Base-by-base conservation (phyloP, 1,140 invertebrate species). In the Littorina saxatilis region DNA sequence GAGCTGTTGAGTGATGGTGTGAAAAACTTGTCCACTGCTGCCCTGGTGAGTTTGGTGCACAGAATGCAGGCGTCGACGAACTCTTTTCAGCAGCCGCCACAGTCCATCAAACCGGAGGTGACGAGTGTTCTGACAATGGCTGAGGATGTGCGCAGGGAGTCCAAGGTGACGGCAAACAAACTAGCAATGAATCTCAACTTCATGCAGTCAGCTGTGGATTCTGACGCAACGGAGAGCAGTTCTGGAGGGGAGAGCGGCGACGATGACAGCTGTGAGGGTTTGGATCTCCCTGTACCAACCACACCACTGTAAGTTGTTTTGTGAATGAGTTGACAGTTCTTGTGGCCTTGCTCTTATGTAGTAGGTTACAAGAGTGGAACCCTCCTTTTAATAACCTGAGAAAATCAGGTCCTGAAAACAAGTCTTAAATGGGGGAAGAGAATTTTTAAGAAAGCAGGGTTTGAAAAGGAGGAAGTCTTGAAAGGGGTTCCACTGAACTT, bases 221-320 rank as follows among this genome's bases (percentile, higher is more conserved):
- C 97, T 27, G 97, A 99, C 93, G 97, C 96, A 23, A 99, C 98
- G 23, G 96, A 96, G 27, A 97, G 96, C 75, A 98, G 97, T 88
- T 98, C 97, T 50, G 97, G 97, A 58, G 97, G 96, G 43, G 97
- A 98, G 91, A 98, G 96, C 87, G 96, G 96, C 93, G 97, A 98
- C 93, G 97, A 99, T 92, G 94, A 95, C 92, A 95, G 86, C 40
- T 79, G 68, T 87, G 87, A 87, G 72, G 29, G 43, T 50, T 32
- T 63, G 27, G 75, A 79, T 29, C 58, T 81, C 9, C 75, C 70
- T 75, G 15, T 82, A 68, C 73, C 79, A 66, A 70, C 80, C 29
- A 83, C 78, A 37, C 83, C 88, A 27, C 80, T 90, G 89, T 90
- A 87, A 90, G 89, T 89, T 77, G n/a, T n/a, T n/a, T 5, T 47